phyloP scores from a whole-genome alignment of 2,113 vertebrate species.

The Promerops cafer region DNA sequence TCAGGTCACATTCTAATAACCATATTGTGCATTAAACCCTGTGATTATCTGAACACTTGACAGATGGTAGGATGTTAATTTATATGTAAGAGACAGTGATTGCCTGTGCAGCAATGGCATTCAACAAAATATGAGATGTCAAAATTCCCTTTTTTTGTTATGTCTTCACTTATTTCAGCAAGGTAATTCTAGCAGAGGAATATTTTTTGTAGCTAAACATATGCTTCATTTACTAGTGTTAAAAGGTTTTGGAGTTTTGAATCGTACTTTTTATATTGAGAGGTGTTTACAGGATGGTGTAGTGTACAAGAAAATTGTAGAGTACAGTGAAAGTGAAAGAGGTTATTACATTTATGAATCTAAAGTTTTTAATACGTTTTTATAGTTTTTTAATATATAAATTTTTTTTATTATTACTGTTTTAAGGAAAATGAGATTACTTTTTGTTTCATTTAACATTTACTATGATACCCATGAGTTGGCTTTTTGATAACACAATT shows the following conservation, averaged over 20 bases:
- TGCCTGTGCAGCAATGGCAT: slow-evolving; percentile 61
- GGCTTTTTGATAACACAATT: background rate
- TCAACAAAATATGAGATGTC: slow-evolving; percentile 75
- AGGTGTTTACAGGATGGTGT: background rate
- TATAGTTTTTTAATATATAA: too few relatives aligned
- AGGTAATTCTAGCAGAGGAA: slow-evolving; percentile 45
- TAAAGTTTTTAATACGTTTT: background rate
- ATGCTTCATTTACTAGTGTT: slow-evolving; percentile 39
- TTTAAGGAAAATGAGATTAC: background rate
- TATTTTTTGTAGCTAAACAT: slow-evolving; percentile 40
- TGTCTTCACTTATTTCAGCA: slow-evolving; percentile 64
- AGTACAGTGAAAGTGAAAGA: background rate
- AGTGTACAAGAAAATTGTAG: background rate
- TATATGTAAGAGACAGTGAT: slow-evolving; percentile 75
- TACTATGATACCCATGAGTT: background rate
- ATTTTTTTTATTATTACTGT: too few relatives aligned
- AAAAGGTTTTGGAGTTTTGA: slow-evolving; percentile 7
- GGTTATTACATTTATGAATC: background rate
- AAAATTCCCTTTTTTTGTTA: slow-evolving; percentile 65
- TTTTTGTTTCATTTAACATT: background rate
- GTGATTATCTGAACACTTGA: slow-evolving; percentile 79
- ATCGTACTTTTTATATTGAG: background rate
- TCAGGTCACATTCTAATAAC: slow-evolving; percentile 81
- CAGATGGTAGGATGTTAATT: slow-evolving; percentile 82
- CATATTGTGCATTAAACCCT: slow-evolving; percentile 78